These are phyloP conservation scores for Brachyalestes nurse DNA, from an alignment of 2,797 vertebrate genomes.

Conservation along the genomic window DNA sequence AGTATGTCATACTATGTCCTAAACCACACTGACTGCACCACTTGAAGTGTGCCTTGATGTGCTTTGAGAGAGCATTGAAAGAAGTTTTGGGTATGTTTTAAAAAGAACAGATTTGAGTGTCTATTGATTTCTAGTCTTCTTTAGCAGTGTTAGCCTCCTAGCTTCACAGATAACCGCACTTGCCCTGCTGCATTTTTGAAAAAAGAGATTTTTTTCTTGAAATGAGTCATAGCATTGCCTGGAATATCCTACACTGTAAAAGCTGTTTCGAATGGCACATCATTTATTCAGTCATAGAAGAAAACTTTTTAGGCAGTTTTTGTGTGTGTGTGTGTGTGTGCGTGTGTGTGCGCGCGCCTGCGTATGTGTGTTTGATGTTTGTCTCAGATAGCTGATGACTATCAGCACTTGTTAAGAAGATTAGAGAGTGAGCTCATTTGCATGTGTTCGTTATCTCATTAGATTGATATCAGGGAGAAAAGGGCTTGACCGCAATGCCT, in stretches of 20 bases:
- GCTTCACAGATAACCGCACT: neutral
- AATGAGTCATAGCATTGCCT: neutral
- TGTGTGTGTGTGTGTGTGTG: slow-evolving; percentile 41
- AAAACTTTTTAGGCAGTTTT: slow-evolving; percentile 24
- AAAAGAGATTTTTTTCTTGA: neutral
- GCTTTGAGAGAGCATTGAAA: too few relatives aligned
- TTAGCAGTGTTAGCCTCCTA: too few relatives aligned
- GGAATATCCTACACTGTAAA: neutral
- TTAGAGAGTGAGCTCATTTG: slow-evolving; percentile 85
- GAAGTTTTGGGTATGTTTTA: too few relatives aligned
- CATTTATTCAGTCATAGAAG: neutral
- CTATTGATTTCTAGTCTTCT: too few relatives aligned
- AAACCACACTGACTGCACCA: too few relatives aligned
- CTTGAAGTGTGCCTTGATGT: too few relatives aligned
- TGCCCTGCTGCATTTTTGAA: neutral
- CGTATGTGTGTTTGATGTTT: slow-evolving; percentile 66
- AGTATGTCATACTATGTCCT: too few relatives aligned
- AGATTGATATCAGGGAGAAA: slow-evolving; percentile 81
- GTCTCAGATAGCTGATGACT: slow-evolving; percentile 81
- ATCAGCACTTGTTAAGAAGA: slow-evolving; percentile 81
- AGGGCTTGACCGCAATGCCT: slow-evolving; percentile 76
- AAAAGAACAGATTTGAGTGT: too few relatives aligned
- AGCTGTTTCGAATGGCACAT: neutral
- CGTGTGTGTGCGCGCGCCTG: slow-evolving; percentile 26
- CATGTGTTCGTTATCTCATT: slow-evolving; percentile 85